Evolutionary conservation across 2,888 invertebrate species (phyloP).

Genomic region (Mantis religiosa): DNA sequence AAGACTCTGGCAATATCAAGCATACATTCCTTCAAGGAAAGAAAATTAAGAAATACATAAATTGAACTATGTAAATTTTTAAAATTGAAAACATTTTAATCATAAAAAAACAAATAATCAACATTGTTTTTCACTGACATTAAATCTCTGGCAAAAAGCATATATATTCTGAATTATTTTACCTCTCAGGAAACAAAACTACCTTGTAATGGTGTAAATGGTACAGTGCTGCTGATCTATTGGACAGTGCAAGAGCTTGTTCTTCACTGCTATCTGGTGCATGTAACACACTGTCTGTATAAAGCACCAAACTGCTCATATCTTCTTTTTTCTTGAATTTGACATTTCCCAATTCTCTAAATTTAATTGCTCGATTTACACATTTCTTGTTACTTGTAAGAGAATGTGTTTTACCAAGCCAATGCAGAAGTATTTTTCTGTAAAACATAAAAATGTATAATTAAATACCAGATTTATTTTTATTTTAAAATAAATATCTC

Average conservation of each 20-base stretch:
- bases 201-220: conserved; percentile 58
- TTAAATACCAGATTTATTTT: no score
- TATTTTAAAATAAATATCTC: no score
- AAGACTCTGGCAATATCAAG: conserved; percentile 60
- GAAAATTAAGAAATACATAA: not conserved
- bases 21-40: conserved; percentile 50
- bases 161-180: no score
- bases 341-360: conserved; percentile 19
- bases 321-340: conserved; percentile 6
- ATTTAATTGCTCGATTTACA: not conserved
- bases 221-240: conserved; percentile 64
- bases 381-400: not conserved
- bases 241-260: conserved; percentile 61
- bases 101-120: no score
- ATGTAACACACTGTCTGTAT: conserved; percentile 59
- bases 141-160: no score
- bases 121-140: no score
- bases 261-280: conserved; percentile 54
- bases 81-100: no score
- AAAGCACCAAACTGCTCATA: conserved; percentile 52
- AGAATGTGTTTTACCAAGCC: conserved; percentile 5
- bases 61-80: no score
- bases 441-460: not conserved
- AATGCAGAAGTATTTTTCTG: conserved; percentile 22
- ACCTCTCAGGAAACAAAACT: conserved; percentile 29